A percentile compares a stretch with the other conserved stretches of the same genome.
phyloP scores from a whole-genome alignment of 2,797 vertebrate species.

The Rousettus madagascariensis region DNA sequence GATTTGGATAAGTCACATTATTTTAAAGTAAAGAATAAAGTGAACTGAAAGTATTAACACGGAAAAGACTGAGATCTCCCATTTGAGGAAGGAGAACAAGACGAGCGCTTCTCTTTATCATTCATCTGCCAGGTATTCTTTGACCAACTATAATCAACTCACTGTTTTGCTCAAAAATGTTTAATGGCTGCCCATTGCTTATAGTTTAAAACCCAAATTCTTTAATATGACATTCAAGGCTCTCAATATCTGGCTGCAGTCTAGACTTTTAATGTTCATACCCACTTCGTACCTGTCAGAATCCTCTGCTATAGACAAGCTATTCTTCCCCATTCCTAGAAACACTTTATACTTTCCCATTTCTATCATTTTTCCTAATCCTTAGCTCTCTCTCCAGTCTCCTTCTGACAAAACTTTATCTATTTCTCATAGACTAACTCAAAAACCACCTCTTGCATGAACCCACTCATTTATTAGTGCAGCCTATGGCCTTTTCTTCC shows the following conservation, averaged over 20 bases:
- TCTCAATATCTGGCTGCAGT: background rate
- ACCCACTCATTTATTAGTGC: background rate
- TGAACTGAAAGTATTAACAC: background rate
- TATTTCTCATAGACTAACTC: background rate
- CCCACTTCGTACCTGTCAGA: background rate
- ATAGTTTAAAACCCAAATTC: background rate
- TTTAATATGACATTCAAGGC: background rate
- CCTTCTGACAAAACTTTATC: background rate
- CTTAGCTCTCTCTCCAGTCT: background rate
- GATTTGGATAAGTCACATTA: background rate
- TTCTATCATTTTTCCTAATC: background rate
- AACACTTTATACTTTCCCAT: background rate
- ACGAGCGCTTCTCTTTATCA: background rate
- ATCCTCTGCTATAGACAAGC: background rate
- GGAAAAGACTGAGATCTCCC: background rate
- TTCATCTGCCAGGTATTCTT: background rate
- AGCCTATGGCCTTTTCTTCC: background rate
- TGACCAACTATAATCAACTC: background rate
- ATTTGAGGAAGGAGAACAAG: background rate
- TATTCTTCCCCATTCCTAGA: background rate
- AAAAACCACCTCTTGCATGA: background rate
- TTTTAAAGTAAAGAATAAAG: background rate
- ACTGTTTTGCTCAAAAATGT: background rate
- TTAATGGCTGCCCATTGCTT: background rate
- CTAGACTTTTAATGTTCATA: background rate